These are phyloP conservation scores for Metellina segmentata DNA, from an alignment of 2,888 invertebrate species.

Conservation along the genomic window DNA sequence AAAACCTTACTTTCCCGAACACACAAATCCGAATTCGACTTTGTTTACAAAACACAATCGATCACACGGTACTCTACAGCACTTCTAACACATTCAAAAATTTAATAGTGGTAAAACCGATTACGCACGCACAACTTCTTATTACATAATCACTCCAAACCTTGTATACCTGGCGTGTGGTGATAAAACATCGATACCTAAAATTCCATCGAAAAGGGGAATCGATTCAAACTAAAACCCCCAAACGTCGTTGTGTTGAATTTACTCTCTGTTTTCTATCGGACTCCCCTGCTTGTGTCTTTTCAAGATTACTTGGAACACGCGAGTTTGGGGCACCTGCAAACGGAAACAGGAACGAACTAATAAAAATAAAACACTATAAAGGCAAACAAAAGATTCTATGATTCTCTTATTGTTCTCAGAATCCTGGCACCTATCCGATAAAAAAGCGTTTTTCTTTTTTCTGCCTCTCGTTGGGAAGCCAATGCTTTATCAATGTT, in stretches of 20 bases:
- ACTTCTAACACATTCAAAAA: background rate
- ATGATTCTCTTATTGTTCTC: conserved; percentile 69
- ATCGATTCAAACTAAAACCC: conserved; percentile 53
- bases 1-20: background rate
- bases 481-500: conserved; percentile 54
- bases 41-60: background rate
- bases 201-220: conserved; percentile 31
- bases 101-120: background rate
- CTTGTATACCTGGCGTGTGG: conserved; percentile 26
- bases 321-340: conserved; percentile 37
- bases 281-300: conserved; percentile 45
- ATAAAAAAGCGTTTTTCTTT: conserved; percentile 45
- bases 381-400: conserved; percentile 52
- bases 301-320: conserved; percentile 53
- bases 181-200: conserved; percentile 62
- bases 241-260: conserved; percentile 18
- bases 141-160: background rate
- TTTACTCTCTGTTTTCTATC: conserved; percentile 48
- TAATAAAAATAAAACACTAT: conserved; percentile 57
- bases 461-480: conserved; percentile 29
- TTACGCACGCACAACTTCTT: background rate
- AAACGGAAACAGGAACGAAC: conserved; percentile 6
- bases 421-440: conserved; percentile 62
- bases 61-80: background rate
- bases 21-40: background rate